Conservation (phyloP, 2,888 invertebrate genomes). For the Parthenolecanium corni region DNA sequence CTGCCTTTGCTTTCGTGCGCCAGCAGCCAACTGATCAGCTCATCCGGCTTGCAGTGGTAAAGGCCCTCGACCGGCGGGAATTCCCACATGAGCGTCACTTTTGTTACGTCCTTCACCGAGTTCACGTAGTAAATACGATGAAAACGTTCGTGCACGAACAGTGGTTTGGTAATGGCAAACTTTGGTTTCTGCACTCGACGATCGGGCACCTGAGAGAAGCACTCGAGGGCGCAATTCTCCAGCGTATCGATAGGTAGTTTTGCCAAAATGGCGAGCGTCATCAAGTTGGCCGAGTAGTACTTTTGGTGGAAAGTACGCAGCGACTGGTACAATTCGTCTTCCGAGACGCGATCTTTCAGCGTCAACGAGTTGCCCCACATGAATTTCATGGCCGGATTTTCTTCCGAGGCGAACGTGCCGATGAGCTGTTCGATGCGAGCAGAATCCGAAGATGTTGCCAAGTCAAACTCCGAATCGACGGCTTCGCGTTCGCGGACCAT, state of each 20-base stretch:
- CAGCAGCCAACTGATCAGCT: conserved; percentile 64
- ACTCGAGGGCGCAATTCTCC: conserved; percentile 51
- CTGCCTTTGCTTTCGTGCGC: conserved; percentile 80
- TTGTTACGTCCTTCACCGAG: conserved; percentile 57
- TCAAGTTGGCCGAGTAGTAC: conserved; percentile 76
- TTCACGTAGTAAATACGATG: conserved; percentile 60
- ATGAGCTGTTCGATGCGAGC: conserved; percentile 24
- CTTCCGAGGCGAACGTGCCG: conserved; percentile 7
- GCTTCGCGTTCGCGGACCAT: conserved; percentile 79
- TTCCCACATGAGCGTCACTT: conserved; percentile 52
- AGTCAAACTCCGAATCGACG: conserved; percentile 80
- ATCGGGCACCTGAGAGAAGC: conserved; percentile 61
- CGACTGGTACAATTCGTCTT: conserved; percentile 54
- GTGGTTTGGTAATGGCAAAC: conserved; percentile 44
- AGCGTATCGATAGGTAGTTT: conserved; percentile 52
- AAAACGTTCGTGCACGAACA: conserved; percentile 52
- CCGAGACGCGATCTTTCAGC: conserved; percentile 53
- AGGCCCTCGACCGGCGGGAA: conserved; percentile 50
- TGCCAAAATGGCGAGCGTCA: conserved; percentile 60
- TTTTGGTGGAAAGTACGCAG: conserved; percentile 62
- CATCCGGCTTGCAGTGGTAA: conserved; percentile 64
- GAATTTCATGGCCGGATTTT: conserved; percentile 54
- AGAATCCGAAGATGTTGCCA: conserved; percentile 23
- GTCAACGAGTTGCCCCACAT: conserved; percentile 74
- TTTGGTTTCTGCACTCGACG: conserved; percentile 47